Conservation (phyloP, 2,797 vertebrate species). For the Nyctalus aviator region DNA sequence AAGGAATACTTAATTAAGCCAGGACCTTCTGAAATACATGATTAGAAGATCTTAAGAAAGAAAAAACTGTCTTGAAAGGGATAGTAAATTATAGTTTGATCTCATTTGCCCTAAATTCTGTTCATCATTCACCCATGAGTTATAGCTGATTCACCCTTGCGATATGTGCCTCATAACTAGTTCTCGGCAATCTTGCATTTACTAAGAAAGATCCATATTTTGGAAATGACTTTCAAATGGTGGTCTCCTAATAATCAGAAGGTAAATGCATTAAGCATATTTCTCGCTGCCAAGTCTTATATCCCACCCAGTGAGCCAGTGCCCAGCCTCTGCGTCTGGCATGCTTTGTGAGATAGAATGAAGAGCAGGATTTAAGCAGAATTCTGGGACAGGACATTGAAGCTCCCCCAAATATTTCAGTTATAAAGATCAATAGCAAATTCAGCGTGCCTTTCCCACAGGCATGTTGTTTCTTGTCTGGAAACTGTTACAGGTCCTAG, state of each 20-base stretch:
- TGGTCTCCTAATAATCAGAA: constrained; percentile 66
- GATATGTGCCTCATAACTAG: constrained; percentile 23
- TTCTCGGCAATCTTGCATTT: constrained; percentile 37
- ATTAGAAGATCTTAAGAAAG: constrained; percentile 41
- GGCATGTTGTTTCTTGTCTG: neutral
- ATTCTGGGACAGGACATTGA: neutral
- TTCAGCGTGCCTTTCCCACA: neutral
- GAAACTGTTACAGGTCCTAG: neutral
- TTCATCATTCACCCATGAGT: constrained; percentile 9
- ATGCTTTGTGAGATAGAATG: constrained; percentile 28
- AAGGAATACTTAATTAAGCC: constrained; percentile 71
- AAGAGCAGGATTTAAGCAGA: neutral
- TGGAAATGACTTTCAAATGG: constrained; percentile 57
- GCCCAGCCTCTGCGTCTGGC: neutral
- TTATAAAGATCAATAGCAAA: constrained; percentile 34
- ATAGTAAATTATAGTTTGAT: constrained; percentile 60
- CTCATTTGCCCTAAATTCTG: constrained; percentile 65
- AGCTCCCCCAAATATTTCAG: neutral
- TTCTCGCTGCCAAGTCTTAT: constrained; percentile 48
- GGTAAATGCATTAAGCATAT: neutral
- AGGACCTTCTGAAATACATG: constrained; percentile 60
- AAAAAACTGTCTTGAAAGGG: neutral
- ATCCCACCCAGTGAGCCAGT: neutral
- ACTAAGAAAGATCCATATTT: constrained; percentile 49
- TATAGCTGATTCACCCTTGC: constrained; percentile 12